A percentile compares a stretch with the other conserved stretches of the same genome.
Conservation (phyloP, 1,140 invertebrate genomes). For the Pachypsylla venusta region DNA sequence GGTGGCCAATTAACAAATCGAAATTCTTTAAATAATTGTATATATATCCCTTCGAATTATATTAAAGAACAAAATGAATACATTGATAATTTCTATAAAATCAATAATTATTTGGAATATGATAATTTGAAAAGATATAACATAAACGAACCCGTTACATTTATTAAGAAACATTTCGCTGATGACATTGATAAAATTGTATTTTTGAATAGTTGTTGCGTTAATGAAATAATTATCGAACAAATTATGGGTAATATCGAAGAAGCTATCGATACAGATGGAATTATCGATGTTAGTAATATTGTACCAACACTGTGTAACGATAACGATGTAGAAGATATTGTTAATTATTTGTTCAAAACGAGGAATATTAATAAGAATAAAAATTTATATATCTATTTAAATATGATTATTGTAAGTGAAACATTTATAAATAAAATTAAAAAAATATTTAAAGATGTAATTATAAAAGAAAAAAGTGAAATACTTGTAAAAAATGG, state of each 20-base stretch:
- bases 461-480: background rate
- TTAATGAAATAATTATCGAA: constrained; percentile 54
- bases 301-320: constrained; percentile 66
- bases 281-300: constrained; percentile 61
- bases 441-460: background rate
- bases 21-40: constrained; percentile 44
- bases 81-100: constrained; percentile 81
- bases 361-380: constrained; percentile 31
- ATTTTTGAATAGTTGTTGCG: constrained; percentile 58
- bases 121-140: constrained; percentile 75
- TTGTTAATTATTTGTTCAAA: constrained; percentile 49
- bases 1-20: constrained; percentile 65
- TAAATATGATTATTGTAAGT: constrained; percentile 14
- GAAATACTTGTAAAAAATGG: constrained; percentile 22
- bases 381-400: constrained; percentile 25
- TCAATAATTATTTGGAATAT: constrained; percentile 89
- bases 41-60: constrained; percentile 81
- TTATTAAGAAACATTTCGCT: constrained; percentile 59
- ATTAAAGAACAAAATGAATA: constrained; percentile 75
- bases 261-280: constrained; percentile 56
- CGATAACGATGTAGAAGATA: constrained; percentile 52
- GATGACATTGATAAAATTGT: constrained; percentile 42
- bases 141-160: constrained; percentile 68
- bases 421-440: constrained; percentile 16
- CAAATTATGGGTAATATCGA: constrained; percentile 71